Evolutionary conservation across 2,113 vertebrate genomes (phyloP).

Genomic region (Thinocorus orbignyianus): DNA sequence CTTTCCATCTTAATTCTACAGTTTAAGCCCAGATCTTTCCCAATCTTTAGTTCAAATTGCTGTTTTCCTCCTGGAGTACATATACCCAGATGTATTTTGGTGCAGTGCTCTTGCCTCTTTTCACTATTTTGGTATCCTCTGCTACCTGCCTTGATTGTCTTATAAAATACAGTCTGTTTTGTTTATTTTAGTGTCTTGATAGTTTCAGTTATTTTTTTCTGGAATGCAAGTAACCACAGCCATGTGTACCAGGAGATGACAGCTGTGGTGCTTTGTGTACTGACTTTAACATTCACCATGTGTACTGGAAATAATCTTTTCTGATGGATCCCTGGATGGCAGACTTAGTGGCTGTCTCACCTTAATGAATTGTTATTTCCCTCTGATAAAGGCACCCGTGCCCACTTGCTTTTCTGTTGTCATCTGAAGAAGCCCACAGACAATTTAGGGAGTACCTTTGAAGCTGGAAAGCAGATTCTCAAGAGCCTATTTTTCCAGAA

Average conservation of each 20-base stretch:
- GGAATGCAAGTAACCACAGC: background rate
- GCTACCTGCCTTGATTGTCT: rapidly evolving
- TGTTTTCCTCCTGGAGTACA: background rate
- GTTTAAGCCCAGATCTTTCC: background rate
- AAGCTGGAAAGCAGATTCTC: background rate
- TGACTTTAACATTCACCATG: background rate
- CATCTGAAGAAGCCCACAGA: background rate
- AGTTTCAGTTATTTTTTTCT: background rate
- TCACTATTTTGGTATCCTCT: background rate
- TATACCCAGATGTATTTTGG: background rate
- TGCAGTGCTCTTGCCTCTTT: background rate
- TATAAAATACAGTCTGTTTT: background rate
- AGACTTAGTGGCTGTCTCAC: background rate
- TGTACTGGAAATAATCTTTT: background rate
- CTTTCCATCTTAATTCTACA: background rate
- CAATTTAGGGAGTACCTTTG: background rate
- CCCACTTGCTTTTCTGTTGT: background rate
- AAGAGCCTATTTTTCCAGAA: background rate
- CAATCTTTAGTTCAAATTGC: background rate
- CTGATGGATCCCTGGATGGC: background rate
- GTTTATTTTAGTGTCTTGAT: background rate
- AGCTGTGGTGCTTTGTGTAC: background rate
- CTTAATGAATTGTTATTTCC: background rate
- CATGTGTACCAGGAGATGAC: background rate
- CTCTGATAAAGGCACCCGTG: background rate